phyloP scores from a whole-genome alignment of 2,888 invertebrate genomes.

The Bruchidius siliquastri region DNA sequence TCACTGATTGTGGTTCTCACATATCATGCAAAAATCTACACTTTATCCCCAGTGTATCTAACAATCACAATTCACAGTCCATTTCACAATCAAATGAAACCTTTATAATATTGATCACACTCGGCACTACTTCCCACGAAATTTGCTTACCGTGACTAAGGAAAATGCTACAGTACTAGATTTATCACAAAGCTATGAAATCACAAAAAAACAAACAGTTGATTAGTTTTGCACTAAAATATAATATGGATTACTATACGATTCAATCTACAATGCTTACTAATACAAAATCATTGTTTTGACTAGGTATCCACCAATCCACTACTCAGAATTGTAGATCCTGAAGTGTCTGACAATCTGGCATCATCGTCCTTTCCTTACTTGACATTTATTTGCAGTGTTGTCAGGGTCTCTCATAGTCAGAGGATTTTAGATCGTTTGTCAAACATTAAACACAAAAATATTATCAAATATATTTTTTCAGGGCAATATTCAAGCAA shows the following conservation, averaged over 20 bases:
- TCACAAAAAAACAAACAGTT: not conserved
- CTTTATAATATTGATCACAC: not conserved
- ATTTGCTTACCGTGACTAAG: not conserved
- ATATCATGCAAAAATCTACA: not conserved
- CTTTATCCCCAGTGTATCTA: not conserved
- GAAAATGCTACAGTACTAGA: not conserved
- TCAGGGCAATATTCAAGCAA: no score
- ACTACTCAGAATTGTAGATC: no score
- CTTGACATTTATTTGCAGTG: no score
- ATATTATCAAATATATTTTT: no score
- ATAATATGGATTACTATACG: not conserved
- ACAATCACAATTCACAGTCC: not conserved
- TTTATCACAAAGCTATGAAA: not conserved
- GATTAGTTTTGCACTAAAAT: not conserved
- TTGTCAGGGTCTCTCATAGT: no score
- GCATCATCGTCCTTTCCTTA: no score
- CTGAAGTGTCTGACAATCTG: no score
- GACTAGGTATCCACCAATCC: no score
- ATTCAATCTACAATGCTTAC: no score
- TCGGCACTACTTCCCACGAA: not conserved
- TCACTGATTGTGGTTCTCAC: not conserved
- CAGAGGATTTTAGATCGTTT: no score
- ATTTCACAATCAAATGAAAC: not conserved
- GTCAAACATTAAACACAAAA: no score
- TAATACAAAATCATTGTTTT: no score